Evolutionary conservation across 2,888 invertebrate species (phyloP).

Genomic region (Syritta pipiens): DNA sequence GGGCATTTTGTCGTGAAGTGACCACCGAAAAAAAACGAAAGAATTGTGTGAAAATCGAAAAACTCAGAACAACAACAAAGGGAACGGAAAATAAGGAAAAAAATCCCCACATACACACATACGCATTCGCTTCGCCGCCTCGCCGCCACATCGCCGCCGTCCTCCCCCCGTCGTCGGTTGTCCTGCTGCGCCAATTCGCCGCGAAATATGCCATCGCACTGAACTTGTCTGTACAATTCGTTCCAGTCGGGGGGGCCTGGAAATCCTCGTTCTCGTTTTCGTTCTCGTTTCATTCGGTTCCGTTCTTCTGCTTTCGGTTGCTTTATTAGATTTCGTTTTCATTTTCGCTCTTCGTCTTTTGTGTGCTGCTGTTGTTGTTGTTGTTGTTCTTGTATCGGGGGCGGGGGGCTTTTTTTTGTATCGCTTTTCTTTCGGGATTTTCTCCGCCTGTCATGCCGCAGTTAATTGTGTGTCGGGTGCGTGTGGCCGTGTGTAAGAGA

Average conservation of each 20-base stretch:
- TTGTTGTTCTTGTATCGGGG: slow-evolving; percentile 22
- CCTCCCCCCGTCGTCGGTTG: too few relatives aligned
- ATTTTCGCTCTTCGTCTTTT: slow-evolving; percentile 31
- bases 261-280: slow-evolving; percentile 35
- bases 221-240: slow-evolving; percentile 40
- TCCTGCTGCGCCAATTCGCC: too few relatives aligned
- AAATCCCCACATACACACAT: slow-evolving; percentile 36
- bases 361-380: too few relatives aligned
- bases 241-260: neutral
- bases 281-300: too few relatives aligned
- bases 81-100: slow-evolving; percentile 10
- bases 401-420: neutral
- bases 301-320: slow-evolving; percentile 27
- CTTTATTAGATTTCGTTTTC: slow-evolving; percentile 39
- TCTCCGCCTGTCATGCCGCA: slow-evolving; percentile 42
- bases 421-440: slow-evolving; percentile 11
- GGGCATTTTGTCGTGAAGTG: neutral
- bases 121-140: slow-evolving; percentile 10
- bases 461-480: slow-evolving; percentile 36
- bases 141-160: neutral
- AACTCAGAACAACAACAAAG: slow-evolving; percentile 17
- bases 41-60: slow-evolving; percentile 18
- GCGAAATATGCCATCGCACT: slow-evolving; percentile 40
- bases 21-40: neutral
- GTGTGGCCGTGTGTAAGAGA: slow-evolving; percentile 19